These are phyloP conservation scores for Leptodactylus fallax DNA, from an alignment of 2,797 vertebrate species.

Conservation along the genomic window DNA sequence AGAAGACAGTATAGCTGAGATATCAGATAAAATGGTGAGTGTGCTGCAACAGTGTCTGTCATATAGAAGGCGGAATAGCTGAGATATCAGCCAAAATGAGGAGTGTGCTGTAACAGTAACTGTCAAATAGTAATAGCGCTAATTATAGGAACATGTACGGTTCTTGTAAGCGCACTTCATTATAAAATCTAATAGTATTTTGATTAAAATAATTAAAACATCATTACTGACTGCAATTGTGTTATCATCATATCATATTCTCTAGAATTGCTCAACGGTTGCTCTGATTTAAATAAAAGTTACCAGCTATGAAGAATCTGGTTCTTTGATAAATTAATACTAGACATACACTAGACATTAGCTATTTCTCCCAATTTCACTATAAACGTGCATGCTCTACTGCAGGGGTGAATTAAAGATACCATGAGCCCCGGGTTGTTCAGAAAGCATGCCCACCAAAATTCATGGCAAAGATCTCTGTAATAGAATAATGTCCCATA, in stretches of 20 bases:
- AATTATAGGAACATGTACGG: not conserved
- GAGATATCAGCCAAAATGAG: not conserved
- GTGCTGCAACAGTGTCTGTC: too few species aligned
- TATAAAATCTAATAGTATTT: slow-evolving; percentile 26
- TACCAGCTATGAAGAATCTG: not conserved
- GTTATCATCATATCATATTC: not conserved
- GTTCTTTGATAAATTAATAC: not conserved
- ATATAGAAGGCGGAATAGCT: not conserved
- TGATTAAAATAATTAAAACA: slow-evolving; percentile 30
- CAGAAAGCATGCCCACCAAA: too few species aligned
- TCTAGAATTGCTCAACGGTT: not conserved
- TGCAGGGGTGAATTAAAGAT: too few species aligned
- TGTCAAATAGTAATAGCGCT: slow-evolving; percentile 1
- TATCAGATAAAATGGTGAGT: not conserved
- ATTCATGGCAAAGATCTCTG: too few species aligned
- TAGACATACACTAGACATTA: too few species aligned
- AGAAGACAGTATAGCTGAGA: not conserved
- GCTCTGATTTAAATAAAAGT: not conserved
- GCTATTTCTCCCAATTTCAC: too few species aligned
- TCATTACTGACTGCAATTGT: slow-evolving; percentile 30
- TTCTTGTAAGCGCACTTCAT: slow-evolving; percentile 2
- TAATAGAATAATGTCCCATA: too few species aligned
- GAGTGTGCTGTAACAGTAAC: not conserved
- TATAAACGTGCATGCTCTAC: too few species aligned
- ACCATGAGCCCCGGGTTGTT: too few species aligned